Conservation (phyloP, 2,113 vertebrate species). For the Fulmarus glacialis region DNA sequence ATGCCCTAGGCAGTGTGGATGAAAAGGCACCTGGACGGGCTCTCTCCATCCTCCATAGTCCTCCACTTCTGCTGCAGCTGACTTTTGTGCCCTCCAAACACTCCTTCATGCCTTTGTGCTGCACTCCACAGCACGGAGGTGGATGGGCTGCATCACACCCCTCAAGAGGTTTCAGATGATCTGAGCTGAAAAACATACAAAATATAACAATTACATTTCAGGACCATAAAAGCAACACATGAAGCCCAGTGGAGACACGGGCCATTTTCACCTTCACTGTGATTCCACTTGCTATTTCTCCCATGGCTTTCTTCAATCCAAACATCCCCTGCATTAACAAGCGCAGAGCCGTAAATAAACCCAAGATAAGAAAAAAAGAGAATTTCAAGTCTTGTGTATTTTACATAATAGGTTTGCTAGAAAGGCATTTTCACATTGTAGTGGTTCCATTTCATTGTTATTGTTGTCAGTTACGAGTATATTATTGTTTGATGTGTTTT, state of each 20-base stretch:
- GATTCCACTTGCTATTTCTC: background rate
- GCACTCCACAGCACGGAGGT: background rate
- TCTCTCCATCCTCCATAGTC: background rate
- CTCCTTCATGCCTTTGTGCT: fast-evolving
- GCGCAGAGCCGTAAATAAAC: background rate
- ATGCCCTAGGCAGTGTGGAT: fast-evolving
- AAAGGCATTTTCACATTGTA: background rate
- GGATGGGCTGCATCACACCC: background rate
- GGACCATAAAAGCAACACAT: background rate
- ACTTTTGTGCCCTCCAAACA: background rate
- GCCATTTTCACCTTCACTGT: background rate
- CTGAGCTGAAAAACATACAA: background rate
- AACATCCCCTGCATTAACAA: background rate
- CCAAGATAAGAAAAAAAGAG: background rate
- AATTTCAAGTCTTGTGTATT: background rate
- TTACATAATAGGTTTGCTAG: background rate
- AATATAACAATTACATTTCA: background rate
- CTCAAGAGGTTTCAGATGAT: background rate
- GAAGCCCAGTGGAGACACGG: background rate
- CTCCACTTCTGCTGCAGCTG: background rate
- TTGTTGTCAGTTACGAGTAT: background rate
- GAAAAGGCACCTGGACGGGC: background rate
- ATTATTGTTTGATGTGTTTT: background rate
- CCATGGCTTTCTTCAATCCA: background rate
- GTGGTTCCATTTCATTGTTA: background rate